A percentile compares a stretch with the other conserved stretches of the same genome.
Evolutionary conservation across 1,140 invertebrate species (phyloP).

Genomic region (Seison nebaliae): DNA sequence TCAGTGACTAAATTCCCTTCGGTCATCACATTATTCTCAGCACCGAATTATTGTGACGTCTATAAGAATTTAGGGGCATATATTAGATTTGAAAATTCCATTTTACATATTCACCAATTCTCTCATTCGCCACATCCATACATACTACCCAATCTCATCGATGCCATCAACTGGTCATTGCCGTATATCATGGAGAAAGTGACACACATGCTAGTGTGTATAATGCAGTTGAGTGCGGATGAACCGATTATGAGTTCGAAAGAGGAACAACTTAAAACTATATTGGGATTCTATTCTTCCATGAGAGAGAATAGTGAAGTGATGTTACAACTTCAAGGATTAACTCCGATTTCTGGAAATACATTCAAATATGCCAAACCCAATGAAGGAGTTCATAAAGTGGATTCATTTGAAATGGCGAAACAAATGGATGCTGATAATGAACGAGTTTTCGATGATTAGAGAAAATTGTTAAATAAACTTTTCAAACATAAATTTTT

Average conservation of each 20-base stretch:
- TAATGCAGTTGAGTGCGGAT: slow-evolving; percentile 6
- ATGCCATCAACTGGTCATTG: slow-evolving; percentile 98
- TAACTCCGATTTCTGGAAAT: slow-evolving; percentile 54
- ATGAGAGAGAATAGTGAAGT: slow-evolving; percentile 96
- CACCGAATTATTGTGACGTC: slow-evolving; percentile 94
- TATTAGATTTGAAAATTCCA: slow-evolving; percentile 99
- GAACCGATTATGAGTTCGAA: slow-evolving; percentile 35
- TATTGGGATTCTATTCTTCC: slow-evolving; percentile 89
- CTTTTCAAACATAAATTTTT: no score
- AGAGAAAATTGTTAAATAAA: no score
- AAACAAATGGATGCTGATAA: no score
- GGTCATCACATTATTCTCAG: slow-evolving; percentile 97
- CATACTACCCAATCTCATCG: slow-evolving; percentile 99
- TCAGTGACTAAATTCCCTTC: slow-evolving; percentile 98
- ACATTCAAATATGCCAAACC: no score
- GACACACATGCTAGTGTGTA: slow-evolving; percentile 18
- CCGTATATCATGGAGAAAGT: slow-evolving; percentile 98
- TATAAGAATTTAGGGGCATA: slow-evolving; percentile 99
- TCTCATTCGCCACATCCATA: slow-evolving; percentile 99
- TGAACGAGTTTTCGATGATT: no score
- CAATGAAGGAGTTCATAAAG: no score
- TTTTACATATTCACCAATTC: slow-evolving; percentile 99
- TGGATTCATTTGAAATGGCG: no score
- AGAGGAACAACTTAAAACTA: slow-evolving; percentile 95
- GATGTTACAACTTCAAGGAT: slow-evolving; percentile 84